Evolutionary conservation across 2,888 invertebrate species (phyloP), one percentile per base, ranked within the genome.

Genomic region (Hartigia nigra): DNA sequence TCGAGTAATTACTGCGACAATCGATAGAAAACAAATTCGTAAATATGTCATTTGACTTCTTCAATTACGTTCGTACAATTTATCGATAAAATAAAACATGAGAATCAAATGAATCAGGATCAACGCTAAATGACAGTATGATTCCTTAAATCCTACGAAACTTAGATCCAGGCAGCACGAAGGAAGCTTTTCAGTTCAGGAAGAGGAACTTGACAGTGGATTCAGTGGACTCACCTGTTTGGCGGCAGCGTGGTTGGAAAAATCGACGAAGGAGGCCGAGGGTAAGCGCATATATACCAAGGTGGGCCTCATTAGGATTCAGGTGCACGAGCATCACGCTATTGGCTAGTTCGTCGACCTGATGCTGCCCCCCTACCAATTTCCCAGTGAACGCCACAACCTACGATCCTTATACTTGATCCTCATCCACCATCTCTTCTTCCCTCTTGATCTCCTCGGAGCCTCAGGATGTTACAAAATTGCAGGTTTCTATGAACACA

Each of bases 321-420:
- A 89, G 88, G 88, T 89, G 87, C 87, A 89, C 87, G 86, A 86
- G 87, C 84, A 83, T 82, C 82, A 82, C 85, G 88, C 87, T 88
- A 91, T 91, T 91, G 90, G 91, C 83, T 89, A 86, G 91, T 90
- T 90, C 90, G 88, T 87, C 90, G 90, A 91, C 90, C 91, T 85
- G 86, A 75, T 84, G 84, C 80, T 84, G 84, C 80, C 86, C 86
- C 87, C 85, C 87, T 55, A 55, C 55, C 55, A 23, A 9, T 23
- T 55, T 9, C 23, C 55, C 23, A 55, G 9, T 9, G 23, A 23
- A 5, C 23, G 23, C 1, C 55, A 2, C 55, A 9, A 55, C 14
- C 55, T 55, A 55, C 23, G 55, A 55, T 23, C 55, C 23, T 55
- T 9, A 55, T 55, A 23, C 55, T 55, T 23, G 55, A 55, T 55